phyloP scores from a whole-genome alignment of 2,888 invertebrate species.

The Drosophila emarginata region DNA sequence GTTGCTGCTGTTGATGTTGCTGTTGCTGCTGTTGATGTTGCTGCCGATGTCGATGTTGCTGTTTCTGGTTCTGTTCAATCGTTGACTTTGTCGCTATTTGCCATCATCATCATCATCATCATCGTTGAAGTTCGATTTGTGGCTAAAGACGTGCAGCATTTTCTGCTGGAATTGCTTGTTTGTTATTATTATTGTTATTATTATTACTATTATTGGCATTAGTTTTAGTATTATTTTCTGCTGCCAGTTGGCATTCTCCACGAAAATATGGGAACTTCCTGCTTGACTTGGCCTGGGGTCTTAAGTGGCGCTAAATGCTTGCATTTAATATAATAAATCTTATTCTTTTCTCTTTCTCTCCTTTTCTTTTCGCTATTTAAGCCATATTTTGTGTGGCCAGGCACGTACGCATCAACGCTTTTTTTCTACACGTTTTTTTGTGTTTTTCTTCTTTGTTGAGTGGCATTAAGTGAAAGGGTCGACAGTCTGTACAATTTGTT shows the following conservation, averaged over 20 bases:
- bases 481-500: conserved; percentile 55
- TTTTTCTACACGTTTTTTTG: neutral
- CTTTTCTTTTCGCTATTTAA: conserved; percentile 36
- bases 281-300: conserved; percentile 57
- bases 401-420: conserved; percentile 54
- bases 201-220: conserved; percentile 44
- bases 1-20: conserved; percentile 3
- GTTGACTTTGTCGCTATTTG: conserved; percentile 37
- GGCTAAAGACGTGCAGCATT: conserved; percentile 61
- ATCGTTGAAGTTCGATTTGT: conserved; percentile 52
- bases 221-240: conserved; percentile 57
- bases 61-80: conserved; percentile 25
- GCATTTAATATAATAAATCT: conserved; percentile 75
- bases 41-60: too few relatives aligned
- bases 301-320: conserved; percentile 76
- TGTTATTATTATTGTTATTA: conserved; percentile 76
- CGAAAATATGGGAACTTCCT: conserved; percentile 71
- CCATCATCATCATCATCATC: conserved; percentile 12
- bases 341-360: conserved; percentile 24
- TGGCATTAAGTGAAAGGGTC: conserved; percentile 71
- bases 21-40: conserved; percentile 18
- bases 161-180: conserved; percentile 66
- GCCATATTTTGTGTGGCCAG: conserved; percentile 56
- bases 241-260: conserved; percentile 51
- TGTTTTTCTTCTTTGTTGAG: conserved; percentile 35